Base-by-base conservation (phyloP, 2,888 invertebrate genomes). In the Sinodicranocentrus sp. region DNA sequence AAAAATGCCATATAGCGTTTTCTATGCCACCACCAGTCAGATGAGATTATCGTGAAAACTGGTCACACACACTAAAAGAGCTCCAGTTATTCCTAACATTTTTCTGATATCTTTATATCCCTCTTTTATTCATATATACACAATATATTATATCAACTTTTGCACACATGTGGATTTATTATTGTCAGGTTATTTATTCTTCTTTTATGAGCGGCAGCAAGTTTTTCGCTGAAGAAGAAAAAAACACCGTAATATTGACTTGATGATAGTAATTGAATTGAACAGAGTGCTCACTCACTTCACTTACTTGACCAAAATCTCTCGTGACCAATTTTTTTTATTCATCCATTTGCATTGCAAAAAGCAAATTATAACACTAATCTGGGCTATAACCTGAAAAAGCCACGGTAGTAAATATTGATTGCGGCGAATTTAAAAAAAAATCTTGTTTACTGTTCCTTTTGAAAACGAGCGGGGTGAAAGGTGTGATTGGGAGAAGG, bases 11-110 rank as follows among this genome's bases (percentile, higher is more conserved):
- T 10, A n/a, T n/a, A 10, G 33, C 5, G 33, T 33, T 33, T 33
- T 33, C 5, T 10, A 33, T 10, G 33, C 33, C 33, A 33, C 33
- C 5, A 33, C 33, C 33, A 33, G 33, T 33, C 33, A 6, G 33
- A 33, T 33, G 3, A 10, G 5, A 33, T 33, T 33, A 33, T 33
- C 33, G 10, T 33, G 33, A 33, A 33, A 52, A 52, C 52, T 52
- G 52, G 52, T 52, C 52, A 52, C 52, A 52, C 13, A 8, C n/a
- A 44, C 44, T n/a, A 44, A 52, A 19, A 13, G 59, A 67, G 67
- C 44, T 67, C 67, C 67, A 67, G 67, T 67, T 67, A 44, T 43
- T 67, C 23, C 17, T 67, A 33, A 25, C 44, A 48, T 48, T 48
- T 15, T 48, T 48, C 8, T 48, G 48, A n/a, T 48, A 48, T 48